These are phyloP conservation scores for Cataglyphis cursor DNA, from an alignment of 2,888 invertebrate genomes.

Conservation along the genomic window DNA sequence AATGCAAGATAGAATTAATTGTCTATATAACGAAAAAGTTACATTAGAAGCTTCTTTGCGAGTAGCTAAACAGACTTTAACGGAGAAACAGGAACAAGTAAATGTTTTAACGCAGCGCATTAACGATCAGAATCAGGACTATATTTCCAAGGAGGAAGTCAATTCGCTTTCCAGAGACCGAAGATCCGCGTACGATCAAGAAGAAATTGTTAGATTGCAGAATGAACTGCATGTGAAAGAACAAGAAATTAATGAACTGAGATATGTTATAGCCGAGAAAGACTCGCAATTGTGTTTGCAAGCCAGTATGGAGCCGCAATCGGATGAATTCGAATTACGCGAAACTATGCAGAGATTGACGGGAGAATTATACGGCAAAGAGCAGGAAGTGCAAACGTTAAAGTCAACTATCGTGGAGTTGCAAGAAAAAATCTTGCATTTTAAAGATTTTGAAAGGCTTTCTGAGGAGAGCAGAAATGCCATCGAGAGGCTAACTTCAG, in stretches of 20 bases:
- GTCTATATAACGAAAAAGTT: slow-evolving; percentile 79
- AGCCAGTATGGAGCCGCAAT: slow-evolving; percentile 74
- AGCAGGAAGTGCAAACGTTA: slow-evolving; percentile 76
- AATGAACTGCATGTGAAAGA: slow-evolving; percentile 78
- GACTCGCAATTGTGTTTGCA: slow-evolving; percentile 76
- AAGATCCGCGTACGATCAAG: slow-evolving; percentile 73
- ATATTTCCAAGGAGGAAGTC: slow-evolving; percentile 62
- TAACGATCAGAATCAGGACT: slow-evolving; percentile 63
- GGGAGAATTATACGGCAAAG: slow-evolving; percentile 75
- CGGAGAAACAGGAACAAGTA: slow-evolving; percentile 76
- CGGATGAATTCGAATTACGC: slow-evolving; percentile 74
- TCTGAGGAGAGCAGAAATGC: slow-evolving; percentile 71
- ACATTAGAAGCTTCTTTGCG: slow-evolving; percentile 75
- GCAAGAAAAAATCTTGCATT: slow-evolving; percentile 71
- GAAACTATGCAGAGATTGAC: slow-evolving; percentile 75
- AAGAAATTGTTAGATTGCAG: slow-evolving; percentile 78
- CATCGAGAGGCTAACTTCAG: slow-evolving; percentile 72
- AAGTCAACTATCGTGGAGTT: slow-evolving; percentile 69
- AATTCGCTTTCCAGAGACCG: slow-evolving; percentile 45
- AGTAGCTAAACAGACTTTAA: slow-evolving; percentile 70
- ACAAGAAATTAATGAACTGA: slow-evolving; percentile 80
- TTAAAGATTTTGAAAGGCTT: slow-evolving; percentile 69
- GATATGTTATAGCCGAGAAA: slow-evolving; percentile 76
- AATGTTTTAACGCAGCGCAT: slow-evolving; percentile 68
- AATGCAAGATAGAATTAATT: slow-evolving; percentile 83